Evolutionary conservation across 64 coral and sea anemone genomes (phyloP).

Genomic region (Dendrophyllia cribrosa): DNA sequence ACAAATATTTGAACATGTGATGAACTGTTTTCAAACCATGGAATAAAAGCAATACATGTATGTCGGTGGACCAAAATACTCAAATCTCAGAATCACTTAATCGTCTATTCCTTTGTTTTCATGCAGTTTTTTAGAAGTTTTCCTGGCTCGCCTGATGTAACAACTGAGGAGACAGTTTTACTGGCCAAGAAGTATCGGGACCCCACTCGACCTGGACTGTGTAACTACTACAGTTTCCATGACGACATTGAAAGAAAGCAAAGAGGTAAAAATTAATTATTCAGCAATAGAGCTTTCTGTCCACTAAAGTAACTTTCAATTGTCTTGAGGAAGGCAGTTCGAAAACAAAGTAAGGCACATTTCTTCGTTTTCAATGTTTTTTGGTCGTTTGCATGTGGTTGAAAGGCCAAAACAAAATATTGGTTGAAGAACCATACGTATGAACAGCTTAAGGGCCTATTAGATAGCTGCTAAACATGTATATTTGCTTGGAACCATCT

Average conservation of each 20-base stretch:
- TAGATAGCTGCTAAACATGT: too few relatives aligned
- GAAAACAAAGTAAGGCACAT: too few relatives aligned
- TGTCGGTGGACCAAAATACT: neutral
- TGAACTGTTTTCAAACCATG: too few relatives aligned
- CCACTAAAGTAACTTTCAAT: too few relatives aligned
- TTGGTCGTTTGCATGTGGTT: too few relatives aligned
- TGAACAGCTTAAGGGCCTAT: too few relatives aligned
- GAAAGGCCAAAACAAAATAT: too few relatives aligned
- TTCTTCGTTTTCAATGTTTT: too few relatives aligned
- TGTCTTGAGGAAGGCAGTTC: too few relatives aligned
- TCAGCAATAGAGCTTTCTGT: neutral
- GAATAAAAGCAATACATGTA: neutral
- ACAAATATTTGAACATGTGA: too few relatives aligned
- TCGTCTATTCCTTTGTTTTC: neutral
- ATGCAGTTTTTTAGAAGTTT: slow-evolving; percentile 94
- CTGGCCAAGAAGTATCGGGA: slow-evolving; percentile 91
- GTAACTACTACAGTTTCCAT: slow-evolving; percentile 94
- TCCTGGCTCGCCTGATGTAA: slow-evolving; percentile 93
- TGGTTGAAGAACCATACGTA: too few relatives aligned
- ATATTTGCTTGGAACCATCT: too few relatives aligned
- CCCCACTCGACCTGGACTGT: slow-evolving; percentile 72
- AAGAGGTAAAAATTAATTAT: slow-evolving; percentile 59
- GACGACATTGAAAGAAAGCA: slow-evolving; percentile 85
- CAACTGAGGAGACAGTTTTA: slow-evolving; percentile 74
- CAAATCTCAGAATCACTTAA: neutral